phyloP scores from a whole-genome alignment of 2,797 vertebrate species.

The Sebastes ruberrimus region DNA sequence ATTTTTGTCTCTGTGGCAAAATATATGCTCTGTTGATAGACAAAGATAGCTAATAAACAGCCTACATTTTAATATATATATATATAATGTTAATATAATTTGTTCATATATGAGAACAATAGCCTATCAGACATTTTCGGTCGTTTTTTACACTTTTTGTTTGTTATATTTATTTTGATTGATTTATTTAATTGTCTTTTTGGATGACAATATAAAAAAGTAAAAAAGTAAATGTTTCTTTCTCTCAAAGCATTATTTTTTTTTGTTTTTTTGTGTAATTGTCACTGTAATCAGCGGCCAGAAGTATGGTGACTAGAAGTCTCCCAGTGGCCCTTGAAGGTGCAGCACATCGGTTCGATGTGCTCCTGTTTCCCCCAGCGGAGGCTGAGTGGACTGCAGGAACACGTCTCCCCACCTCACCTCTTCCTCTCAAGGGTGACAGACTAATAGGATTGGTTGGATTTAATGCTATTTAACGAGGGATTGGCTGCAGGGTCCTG shows the following conservation, averaged over 20 bases:
- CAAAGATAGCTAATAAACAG: not conserved
- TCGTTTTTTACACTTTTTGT: not conserved
- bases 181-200: too few species aligned
- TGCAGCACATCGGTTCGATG: not conserved
- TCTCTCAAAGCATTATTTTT: too few species aligned
- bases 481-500: slow-evolving; percentile 56
- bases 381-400: not conserved
- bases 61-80: not conserved
- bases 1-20: not conserved
- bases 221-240: not conserved
- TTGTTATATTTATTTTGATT: not conserved
- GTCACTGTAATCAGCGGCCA: not conserved
- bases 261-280: not conserved
- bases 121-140: not conserved
- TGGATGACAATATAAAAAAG: not conserved
- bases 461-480: slow-evolving; percentile 63
- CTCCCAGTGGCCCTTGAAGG: not conserved
- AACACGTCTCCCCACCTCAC: not conserved
- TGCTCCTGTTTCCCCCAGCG: not conserved
- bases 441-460: slow-evolving; percentile 75
- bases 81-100: not conserved
- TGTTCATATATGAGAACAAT: not conserved
- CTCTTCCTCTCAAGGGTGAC: slow-evolving; percentile 47
- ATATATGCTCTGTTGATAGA: not conserved
- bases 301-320: not conserved